Evolutionary conservation across 2,113 vertebrate genomes (phyloP), one percentile per base, ranked within the genome.

Genomic region (Engraulis encrasicolus): DNA sequence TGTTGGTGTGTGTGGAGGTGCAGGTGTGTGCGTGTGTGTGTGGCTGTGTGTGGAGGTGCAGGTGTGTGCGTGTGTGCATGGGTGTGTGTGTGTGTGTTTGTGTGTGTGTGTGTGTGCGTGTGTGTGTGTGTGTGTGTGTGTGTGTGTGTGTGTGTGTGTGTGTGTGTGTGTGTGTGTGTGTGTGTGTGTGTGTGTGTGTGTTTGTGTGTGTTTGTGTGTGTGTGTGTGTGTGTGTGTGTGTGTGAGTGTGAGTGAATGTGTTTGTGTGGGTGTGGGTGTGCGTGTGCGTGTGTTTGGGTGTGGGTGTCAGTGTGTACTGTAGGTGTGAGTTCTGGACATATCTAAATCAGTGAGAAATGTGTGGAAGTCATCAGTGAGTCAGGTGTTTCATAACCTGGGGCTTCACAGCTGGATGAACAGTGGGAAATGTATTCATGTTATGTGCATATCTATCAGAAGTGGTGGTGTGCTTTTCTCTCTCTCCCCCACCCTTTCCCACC

Each of bases 61-160:
- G 14, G 34, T 83, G 61, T 84, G 27, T 85, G 15, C 78, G 45
- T 79, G 19, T 79, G 78, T 52, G 36, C 48, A 71, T 78, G 27
- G 2, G 27, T 6, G 14, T 83, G 49, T n/a, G n/a, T 78, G 27
- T 6, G 27, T 6, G 14, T 83, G 49, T 58, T 80, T 81, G 38
- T 36, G 40, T 84, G 79, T 1, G 78, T 81, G 40, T 52, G 78
- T n/a, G 50, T 50, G 66, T 23, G n/a, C n/a, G n/a, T n/a, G n/a
- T n/a, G n/a, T n/a, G n/a, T n/a, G n/a, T n/a, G n/a, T n/a, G n/a
- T n/a, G n/a, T n/a, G n/a, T n/a, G n/a, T n/a, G 49, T 54, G 71
- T 71, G 20, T 6, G 27, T 6, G 36, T 17, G 34, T 83, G 48
- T 84, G 37, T 85, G 15, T 83, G 45, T 79, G 31, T 79, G 78